Base-by-base conservation (phyloP, 1,140 invertebrate genomes). In the Zelostemma sp. region DNA sequence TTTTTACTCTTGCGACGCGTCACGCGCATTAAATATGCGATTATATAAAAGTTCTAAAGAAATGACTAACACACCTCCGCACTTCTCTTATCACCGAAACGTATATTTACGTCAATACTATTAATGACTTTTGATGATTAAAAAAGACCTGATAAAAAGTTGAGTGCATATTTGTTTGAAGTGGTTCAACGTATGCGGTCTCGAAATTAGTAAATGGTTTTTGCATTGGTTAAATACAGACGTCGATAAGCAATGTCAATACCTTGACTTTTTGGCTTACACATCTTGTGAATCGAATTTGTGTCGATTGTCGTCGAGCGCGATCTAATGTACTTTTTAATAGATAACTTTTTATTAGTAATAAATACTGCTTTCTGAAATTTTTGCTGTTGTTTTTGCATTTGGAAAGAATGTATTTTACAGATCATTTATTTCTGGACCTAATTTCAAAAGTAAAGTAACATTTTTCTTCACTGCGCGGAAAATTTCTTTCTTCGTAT, bases 61-160 rank as follows among this genome's bases (percentile, higher is more conserved):
- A 61, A 46, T 46, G 33, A 53, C 40, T 9, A 45, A 51, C 63
- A 28, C 51, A 47, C 25, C 50, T 28, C 5, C 6, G 49, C 31
- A 11, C 11, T 31, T 0, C 8, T 28, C 28, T 49, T 49, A 31
- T 49, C 47, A 18, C n/a, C 33, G 28, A 14, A n/a, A 33, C 9
- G 6, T 49, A 31, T 18, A 16, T 12, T 14, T 12, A 14, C 14
- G 41, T 16, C 11, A 43, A 43, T 43, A 43, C 18, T 14, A 17
- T 17, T 16, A 16, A 15, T 43, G 41, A 43, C 41, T 53, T 41
- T 45, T 28, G 46, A 6, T 41, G 49, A 61, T 61, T 53, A 61
- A 49, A 49, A 61, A 53, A 14, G 41, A 15, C 4, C 1, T 16
- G 14, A 3, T 3, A 16, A 43, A 43, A 43, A 1, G 6, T 43